Evolutionary conservation across 2,888 invertebrate genomes (phyloP), one percentile per base, ranked within the genome.

Genomic region (Hylaea fasciaria): DNA sequence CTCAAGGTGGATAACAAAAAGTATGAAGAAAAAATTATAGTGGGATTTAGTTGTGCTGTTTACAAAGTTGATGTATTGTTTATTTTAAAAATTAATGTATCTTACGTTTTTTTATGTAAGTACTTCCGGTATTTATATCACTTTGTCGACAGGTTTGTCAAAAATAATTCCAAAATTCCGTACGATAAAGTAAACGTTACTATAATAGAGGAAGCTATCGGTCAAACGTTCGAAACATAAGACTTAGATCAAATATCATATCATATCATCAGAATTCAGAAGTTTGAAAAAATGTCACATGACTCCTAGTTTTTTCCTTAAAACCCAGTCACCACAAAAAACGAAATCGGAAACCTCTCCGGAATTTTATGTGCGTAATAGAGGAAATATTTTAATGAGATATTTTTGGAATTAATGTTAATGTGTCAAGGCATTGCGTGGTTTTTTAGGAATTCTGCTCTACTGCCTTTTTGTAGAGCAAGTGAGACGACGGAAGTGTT

Each of bases 311-410:
- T 76, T 77, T 69, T 74, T 73, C 69, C 65, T 74, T 71, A 73
- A 78, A 82, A 80, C 70, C 74, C 76, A 70, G 77, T 73, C 72
- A 78, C 77, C 76, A 78, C 80, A 80, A 83, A 85, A 81, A 84
- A 62, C 12, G 45, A 35, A 63, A 62, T 65, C 66, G 62, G 70
- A 77, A 76, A 75, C 69, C 70, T 71, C 57, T 68, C 46, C 59
- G 71, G 76, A 85, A 87, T 87, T 82, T 78, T 72, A 76, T 72
- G 43, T 64, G 60, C 64, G 85, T 87, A 86, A 87, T 85, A 86
- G 83, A 72, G 73, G 61, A 85, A 86, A 82, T 78, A 90, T 90
- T 90, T 91, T 91, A 90, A 91, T 85, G 88, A 89, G 59, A 61
- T 75, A 80, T 81, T 84, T 87, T 83, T 79, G 62, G 68, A 77